A percentile compares a stretch with the other conserved stretches of the same genome.
phyloP scores from a whole-genome alignment of 30 jellyfish, hydroid and myxozoan species.

The Nemopilema nomurai region DNA sequence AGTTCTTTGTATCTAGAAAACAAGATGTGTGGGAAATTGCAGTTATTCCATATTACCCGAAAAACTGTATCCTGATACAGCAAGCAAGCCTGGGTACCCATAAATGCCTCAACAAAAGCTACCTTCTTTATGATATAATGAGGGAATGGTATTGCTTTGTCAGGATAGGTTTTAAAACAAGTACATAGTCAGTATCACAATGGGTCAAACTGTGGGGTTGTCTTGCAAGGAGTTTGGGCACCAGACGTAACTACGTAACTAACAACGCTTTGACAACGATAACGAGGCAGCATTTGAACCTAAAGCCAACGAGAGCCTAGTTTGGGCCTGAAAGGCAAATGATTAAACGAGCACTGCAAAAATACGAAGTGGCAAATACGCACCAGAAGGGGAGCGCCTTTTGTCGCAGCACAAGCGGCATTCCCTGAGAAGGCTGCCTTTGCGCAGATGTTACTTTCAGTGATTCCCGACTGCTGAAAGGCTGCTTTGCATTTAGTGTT shows the following conservation, averaged over 20 bases:
- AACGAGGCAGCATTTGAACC: too few species aligned
- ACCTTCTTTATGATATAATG: too few species aligned
- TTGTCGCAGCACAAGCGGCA: slow-evolving; percentile 56
- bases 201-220: too few species aligned
- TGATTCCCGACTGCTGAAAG: background rate
- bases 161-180: too few species aligned
- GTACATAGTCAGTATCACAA: too few species aligned
- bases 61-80: background rate
- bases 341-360: background rate
- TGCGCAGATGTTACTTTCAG: slow-evolving; percentile 1
- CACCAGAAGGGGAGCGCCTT: slow-evolving; percentile 75
- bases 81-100: background rate
- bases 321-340: too few species aligned
- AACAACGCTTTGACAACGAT: too few species aligned
- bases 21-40: background rate
- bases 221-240: too few species aligned
- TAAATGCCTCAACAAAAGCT: too few species aligned
- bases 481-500: slow-evolving; percentile 10
- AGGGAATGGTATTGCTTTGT: too few species aligned
- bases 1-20: slow-evolving; percentile 51
- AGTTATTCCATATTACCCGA: background rate
- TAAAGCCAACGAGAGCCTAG: too few species aligned
- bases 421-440: background rate
- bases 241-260: too few species aligned
- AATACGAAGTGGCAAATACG: background rate